Conservation (phyloP, 1,140 invertebrate species). For the Drosophila arawakana region DNA sequence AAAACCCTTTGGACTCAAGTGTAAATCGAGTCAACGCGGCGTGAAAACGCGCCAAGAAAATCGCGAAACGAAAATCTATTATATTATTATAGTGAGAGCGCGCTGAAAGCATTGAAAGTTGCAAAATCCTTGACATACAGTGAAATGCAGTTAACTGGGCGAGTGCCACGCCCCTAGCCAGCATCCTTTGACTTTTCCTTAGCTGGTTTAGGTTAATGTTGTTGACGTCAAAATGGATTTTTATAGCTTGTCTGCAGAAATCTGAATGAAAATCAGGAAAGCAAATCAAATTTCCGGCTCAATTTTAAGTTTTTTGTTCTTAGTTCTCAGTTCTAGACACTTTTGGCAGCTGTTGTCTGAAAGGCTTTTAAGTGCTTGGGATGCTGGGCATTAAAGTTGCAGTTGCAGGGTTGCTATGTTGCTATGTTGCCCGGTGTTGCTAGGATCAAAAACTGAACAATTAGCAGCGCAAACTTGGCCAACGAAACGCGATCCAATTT, state of each 20-base stretch:
- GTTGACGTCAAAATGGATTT: constrained; percentile 53
- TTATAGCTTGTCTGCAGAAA: constrained; percentile 26
- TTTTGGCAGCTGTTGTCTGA: constrained; percentile 28
- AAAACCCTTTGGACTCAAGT: constrained; percentile 44
- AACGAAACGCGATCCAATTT: constrained; percentile 56
- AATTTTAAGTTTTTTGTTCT: constrained; percentile 13
- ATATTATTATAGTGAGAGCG: constrained; percentile 67
- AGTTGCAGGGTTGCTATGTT: constrained; percentile 39
- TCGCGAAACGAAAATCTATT: constrained; percentile 54
- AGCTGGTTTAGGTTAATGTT: constrained; percentile 21
- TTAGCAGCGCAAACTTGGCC: constrained; percentile 53
- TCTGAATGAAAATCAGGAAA: constrained; percentile 14
- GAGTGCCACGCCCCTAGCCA: not conserved
- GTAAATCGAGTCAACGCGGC: constrained; percentile 65
- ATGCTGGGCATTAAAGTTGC: constrained; percentile 56
- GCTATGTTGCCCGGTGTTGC: constrained; percentile 25
- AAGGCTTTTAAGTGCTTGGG: constrained; percentile 41
- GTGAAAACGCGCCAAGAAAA: constrained; percentile 52
- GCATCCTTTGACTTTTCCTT: not conserved
- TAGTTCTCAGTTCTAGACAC: constrained; percentile 16
- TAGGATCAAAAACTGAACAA: constrained; percentile 38
- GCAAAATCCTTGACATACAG: constrained; percentile 51
- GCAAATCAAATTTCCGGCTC: constrained; percentile 73
- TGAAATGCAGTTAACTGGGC: constrained; percentile 56
- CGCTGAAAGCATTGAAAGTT: constrained; percentile 48